Conservation (phyloP, 2,888 invertebrate species). For the Platycheirus rosarum region DNA sequence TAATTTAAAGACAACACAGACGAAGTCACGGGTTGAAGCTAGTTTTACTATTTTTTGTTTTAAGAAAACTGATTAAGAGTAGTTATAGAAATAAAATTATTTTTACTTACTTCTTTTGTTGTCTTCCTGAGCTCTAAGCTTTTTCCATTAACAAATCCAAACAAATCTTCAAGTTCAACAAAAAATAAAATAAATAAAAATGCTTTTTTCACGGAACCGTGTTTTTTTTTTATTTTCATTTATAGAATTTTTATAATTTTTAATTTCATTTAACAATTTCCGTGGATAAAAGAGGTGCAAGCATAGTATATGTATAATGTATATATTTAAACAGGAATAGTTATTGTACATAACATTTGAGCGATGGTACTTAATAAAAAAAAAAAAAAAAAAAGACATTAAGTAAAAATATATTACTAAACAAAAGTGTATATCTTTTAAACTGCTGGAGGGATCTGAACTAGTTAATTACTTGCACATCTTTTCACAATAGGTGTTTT, state of each 20-base stretch:
- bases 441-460: constrained; percentile 8
- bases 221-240: constrained; percentile 67
- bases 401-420: constrained; percentile 51
- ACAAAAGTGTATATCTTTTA: not conserved
- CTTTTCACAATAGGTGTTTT: constrained; percentile 57
- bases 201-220: constrained; percentile 56
- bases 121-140: not conserved
- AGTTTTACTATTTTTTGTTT: too few species aligned
- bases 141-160: too few species aligned
- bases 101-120: not conserved
- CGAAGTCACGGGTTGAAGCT: too few species aligned
- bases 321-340: constrained; percentile 44
- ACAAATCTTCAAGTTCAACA: not conserved
- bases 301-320: constrained; percentile 15
- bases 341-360: constrained; percentile 34
- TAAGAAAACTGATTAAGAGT: too few species aligned
- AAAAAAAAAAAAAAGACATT: constrained; percentile 32
- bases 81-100: too few species aligned
- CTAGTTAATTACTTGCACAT: constrained; percentile 59
- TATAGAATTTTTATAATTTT: constrained; percentile 33
- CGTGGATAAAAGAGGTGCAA: constrained; percentile 65
- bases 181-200: constrained; percentile 1
- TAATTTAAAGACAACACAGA: too few species aligned
- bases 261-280: constrained; percentile 64
- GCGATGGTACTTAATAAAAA: constrained; percentile 20